These are phyloP conservation scores for Apodemia zela DNA, from an alignment of 2,888 invertebrate genomes.

Conservation along the genomic window DNA sequence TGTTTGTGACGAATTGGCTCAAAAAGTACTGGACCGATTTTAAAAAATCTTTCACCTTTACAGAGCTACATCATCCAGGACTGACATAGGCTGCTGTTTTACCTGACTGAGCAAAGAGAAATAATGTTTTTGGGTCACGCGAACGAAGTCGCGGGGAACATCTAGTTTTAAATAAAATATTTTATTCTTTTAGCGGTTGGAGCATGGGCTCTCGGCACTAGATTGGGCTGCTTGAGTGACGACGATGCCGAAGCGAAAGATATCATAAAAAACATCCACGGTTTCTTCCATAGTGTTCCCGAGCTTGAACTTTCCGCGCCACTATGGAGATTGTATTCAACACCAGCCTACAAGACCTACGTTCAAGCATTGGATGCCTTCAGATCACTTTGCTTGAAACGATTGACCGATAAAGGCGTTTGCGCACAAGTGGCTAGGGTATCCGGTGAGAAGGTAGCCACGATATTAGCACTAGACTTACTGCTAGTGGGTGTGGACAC, in stretches of 20 bases:
- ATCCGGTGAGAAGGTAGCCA: conserved; percentile 74
- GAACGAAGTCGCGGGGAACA: no score
- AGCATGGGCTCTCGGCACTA: conserved; percentile 88
- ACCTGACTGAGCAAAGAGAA: no score
- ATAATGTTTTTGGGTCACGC: no score
- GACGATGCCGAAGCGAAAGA: conserved; percentile 86
- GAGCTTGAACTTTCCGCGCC: conserved; percentile 87
- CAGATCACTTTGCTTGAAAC: conserved; percentile 78
- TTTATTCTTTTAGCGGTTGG: conserved; percentile 83
- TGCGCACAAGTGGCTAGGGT: conserved; percentile 62
- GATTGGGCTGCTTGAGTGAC: conserved; percentile 86
- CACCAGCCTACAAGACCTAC: conserved; percentile 85
- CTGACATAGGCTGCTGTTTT: no score
- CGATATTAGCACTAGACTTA: conserved; percentile 87
- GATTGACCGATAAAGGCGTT: conserved; percentile 66
- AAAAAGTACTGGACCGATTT: no score
- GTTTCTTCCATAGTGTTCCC: conserved; percentile 88
- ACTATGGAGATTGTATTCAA: conserved; percentile 86
- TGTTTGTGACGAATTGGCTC: no score
- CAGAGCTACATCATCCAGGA: no score
- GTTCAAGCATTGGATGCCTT: conserved; percentile 86
- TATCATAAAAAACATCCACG: conserved; percentile 88
- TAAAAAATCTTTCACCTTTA: no score
- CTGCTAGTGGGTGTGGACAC: conserved; percentile 91
- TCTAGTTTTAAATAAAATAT: no score